phyloP scores from a whole-genome alignment of 2,888 invertebrate genomes.

The Psococerastis gibbosa region DNA sequence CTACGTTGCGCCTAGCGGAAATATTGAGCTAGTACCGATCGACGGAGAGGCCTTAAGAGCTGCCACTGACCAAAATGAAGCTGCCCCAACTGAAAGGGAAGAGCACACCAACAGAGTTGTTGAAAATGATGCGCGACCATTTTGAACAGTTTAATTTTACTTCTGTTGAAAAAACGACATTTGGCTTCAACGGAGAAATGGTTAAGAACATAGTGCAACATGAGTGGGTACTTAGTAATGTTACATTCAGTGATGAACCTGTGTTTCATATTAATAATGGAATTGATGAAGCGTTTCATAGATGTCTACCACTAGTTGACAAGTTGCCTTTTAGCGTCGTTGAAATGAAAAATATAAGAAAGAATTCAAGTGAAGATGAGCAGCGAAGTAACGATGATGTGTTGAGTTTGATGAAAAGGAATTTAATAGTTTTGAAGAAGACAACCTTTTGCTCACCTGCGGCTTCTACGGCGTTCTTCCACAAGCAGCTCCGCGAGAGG shows the following conservation, averaged over 20 bases:
- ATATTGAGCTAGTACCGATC: slow-evolving; percentile 40
- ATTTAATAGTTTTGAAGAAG: background rate
- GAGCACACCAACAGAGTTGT: too few species aligned
- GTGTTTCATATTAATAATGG: slow-evolving; percentile 24
- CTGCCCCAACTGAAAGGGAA: too few species aligned
- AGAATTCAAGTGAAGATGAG: background rate
- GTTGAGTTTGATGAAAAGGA: background rate
- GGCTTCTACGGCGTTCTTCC: slow-evolving; percentile 31
- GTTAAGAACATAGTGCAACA: slow-evolving; percentile 33
- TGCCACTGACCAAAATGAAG: background rate
- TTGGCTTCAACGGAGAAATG: slow-evolving; percentile 32
- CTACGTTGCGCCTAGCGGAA: slow-evolving; percentile 78
- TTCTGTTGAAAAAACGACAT: too few species aligned
- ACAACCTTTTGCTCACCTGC: background rate
- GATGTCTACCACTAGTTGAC: slow-evolving; percentile 2
- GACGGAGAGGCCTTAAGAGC: background rate
- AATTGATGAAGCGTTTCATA: slow-evolving; percentile 15
- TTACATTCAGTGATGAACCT: slow-evolving; percentile 29
- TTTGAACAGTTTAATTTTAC: too few species aligned
- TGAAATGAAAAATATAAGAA: background rate
- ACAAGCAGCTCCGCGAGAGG: slow-evolving; percentile 54
- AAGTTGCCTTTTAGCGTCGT: background rate
- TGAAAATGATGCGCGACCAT: too few species aligned
- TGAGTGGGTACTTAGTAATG: slow-evolving; percentile 33
- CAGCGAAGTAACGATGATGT: background rate